phyloP scores from a whole-genome alignment of 2,888 invertebrate species.

The Sinodicranocentrus sp. region DNA sequence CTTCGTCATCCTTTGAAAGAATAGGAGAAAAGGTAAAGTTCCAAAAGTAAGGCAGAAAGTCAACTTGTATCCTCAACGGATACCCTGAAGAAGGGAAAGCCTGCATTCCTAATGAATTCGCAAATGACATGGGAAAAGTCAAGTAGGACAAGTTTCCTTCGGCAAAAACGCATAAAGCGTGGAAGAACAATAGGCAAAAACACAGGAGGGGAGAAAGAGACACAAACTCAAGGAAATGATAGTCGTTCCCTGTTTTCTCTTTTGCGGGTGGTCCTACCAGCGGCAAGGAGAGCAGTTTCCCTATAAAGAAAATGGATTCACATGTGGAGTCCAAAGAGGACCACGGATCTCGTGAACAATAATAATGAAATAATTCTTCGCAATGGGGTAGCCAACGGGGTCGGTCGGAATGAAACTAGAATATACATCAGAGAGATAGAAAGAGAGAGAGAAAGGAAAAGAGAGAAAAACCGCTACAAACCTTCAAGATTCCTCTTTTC shows the following conservation, averaged over 20 bases:
- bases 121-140: too few relatives aligned
- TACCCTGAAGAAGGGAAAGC: too few relatives aligned
- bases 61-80: too few relatives aligned
- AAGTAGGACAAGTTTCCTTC: not conserved
- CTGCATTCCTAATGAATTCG: too few relatives aligned
- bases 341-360: conserved; percentile 43
- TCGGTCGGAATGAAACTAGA: not conserved
- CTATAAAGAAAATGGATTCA: conserved; percentile 43
- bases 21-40: too few relatives aligned
- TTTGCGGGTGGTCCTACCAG: not conserved
- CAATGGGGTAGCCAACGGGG: conserved; percentile 13
- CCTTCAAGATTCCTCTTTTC: not conserved
- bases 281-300: not conserved
- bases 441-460: not conserved
- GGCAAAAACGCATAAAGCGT: not conserved
- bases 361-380: conserved; percentile 56
- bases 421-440: not conserved
- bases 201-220: not conserved
- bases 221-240: not conserved
- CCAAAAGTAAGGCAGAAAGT: too few relatives aligned
- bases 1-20: too few relatives aligned
- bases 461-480: too few relatives aligned
- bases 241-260: too few relatives aligned
- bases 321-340: not conserved
- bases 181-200: conserved; percentile 8